These are phyloP conservation scores for Sebastes umbrosus DNA, from an alignment of 2,797 vertebrate species.

Conservation along the genomic window DNA sequence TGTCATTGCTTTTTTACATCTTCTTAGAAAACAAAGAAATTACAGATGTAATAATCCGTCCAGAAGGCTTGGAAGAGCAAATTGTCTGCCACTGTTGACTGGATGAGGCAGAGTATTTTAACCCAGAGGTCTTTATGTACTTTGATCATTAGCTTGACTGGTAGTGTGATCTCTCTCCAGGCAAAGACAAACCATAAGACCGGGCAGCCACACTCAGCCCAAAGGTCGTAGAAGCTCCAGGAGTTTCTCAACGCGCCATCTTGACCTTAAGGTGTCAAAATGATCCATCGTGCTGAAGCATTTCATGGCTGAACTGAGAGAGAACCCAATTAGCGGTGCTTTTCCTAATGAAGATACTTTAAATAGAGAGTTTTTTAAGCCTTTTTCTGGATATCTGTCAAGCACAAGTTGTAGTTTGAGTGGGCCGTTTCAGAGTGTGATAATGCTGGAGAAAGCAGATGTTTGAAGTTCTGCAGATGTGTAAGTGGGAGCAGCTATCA, in stretches of 20 bases:
- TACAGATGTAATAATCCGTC: not conserved
- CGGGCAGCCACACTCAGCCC: not conserved
- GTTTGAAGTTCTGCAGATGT: slow-evolving; percentile 9
- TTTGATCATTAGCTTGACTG: slow-evolving; percentile 5
- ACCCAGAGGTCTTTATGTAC: not conserved
- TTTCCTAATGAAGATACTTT: not conserved
- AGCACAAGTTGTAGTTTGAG: not conserved
- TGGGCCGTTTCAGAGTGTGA: not conserved
- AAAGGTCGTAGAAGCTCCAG: not conserved
- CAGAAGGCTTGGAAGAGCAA: not conserved
- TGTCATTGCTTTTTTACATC: not conserved
- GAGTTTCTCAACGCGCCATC: slow-evolving; percentile 5
- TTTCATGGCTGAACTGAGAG: slow-evolving; percentile 50
- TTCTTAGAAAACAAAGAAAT: not conserved
- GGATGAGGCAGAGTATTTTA: not conserved
- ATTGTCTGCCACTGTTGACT: not conserved
- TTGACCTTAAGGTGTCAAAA: slow-evolving; percentile 52
- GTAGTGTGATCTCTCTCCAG: not conserved
- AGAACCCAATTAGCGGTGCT: slow-evolving; percentile 20
- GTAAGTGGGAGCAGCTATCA: not conserved
- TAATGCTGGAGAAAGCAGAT: not conserved
- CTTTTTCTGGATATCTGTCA: not conserved
- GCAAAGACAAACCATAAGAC: slow-evolving; percentile 23
- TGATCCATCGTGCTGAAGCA: slow-evolving; percentile 5
- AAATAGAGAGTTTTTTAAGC: not conserved